Evolutionary conservation across 2,113 vertebrate genomes (phyloP), one percentile per base, ranked within the genome.

Genomic region (Cyanoderma ruficeps): DNA sequence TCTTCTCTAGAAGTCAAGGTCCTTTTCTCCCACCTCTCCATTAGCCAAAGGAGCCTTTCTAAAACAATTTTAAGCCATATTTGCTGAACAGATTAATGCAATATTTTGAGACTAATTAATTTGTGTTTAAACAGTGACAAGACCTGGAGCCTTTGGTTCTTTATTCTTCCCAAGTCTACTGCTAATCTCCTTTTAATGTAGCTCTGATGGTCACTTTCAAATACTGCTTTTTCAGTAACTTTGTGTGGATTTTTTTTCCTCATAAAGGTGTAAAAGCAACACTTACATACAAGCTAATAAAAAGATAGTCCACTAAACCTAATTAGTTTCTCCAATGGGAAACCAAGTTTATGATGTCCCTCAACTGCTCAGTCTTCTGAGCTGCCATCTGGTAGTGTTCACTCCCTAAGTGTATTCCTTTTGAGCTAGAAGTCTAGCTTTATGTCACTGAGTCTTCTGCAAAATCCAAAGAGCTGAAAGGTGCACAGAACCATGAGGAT

Each of bases 21-120:
- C 37, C 10, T 60, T 53, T 41, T 80, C 27, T 82, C n/a, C 31
- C 31, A 15, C 28, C 2, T 90, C 39, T 65, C 53, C 65, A 13
- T 76, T 35, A 57, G 49, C 57, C 83, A 80, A 64, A 69, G 53
- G 31, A 90, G 56, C 60, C 76, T 69, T 76, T 72, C 50, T 72
- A 83, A 87, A 95, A 59, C 67, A 74, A 60, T n/a, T 93, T 87
- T 64, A 53, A 94, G 71, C 78, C 76, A 10, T 74, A 67, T 46
- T 82, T 96, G 61, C 79, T 90, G 39, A 94, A 79, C 50, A 89
- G 84, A 93, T 96, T 28, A 88, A 39, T 61, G 39, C 52, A 78
- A 44, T 88, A 90, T 86, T 90, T 94, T 96, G 70, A 56, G 23
- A 64, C 49, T 93, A 82, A 94, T 96, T 96, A 93, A 81, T 67